These are phyloP conservation scores for Silurus aristotelis DNA, from an alignment of 2,797 vertebrate genomes.

Conservation along the genomic window DNA sequence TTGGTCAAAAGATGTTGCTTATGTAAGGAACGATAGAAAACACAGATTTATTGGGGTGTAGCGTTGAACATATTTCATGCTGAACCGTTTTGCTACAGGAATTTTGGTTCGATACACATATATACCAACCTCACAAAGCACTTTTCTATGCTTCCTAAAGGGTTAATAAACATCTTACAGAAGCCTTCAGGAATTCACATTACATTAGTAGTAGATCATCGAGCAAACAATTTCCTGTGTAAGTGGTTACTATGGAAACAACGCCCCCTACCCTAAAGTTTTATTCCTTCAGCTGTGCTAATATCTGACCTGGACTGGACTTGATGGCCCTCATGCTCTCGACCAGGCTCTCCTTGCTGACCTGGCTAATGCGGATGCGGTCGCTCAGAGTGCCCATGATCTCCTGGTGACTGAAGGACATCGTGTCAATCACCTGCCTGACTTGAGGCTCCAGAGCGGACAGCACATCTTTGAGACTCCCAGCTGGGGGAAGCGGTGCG, in stretches of 20 bases:
- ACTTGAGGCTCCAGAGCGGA: conserved; percentile 71
- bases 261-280: not conserved
- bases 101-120: no score
- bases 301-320: conserved; percentile 86
- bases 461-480: conserved; percentile 70
- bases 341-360: conserved; percentile 73
- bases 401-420: conserved; percentile 87
- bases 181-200: not conserved
- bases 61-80: no score
- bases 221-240: not conserved
- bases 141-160: not conserved
- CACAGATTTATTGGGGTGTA: no score
- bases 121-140: not conserved
- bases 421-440: conserved; percentile 77
- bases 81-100: no score
- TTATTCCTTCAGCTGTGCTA: not conserved
- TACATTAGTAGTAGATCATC: not conserved
- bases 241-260: not conserved
- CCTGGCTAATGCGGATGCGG: conserved; percentile 77
- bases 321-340: conserved; percentile 89
- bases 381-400: conserved; percentile 82
- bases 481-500: conserved; percentile 59
- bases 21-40: not conserved
- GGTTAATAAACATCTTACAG: not conserved
- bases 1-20: not conserved